Evolutionary conservation across 1,140 invertebrate species (phyloP), one percentile per base, ranked within the genome.

Genomic region (Paraescarpia echinospica): DNA sequence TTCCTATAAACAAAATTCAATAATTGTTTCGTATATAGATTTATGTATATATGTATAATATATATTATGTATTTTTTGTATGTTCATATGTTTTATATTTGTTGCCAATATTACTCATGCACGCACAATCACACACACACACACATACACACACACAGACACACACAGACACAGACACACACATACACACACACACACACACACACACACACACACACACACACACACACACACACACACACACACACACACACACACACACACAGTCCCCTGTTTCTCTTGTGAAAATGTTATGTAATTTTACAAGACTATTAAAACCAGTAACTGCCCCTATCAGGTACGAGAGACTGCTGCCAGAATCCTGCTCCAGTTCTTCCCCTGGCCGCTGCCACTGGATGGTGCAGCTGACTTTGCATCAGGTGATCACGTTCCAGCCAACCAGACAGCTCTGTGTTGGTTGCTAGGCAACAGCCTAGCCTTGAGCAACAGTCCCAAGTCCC

Each of bases 401-500:
- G 9, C 59, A 77, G 59, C 2, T 77, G 59, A 77, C 22, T 18
- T 77, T 77, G 59, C 12, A 27, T 77, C 59, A 77, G 59, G 59
- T 77, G 59, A 77, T 27, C 59, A 77, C 59, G 22, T 77, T 77
- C 12, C 1, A 77, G 59, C 59, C 59, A 77, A 77, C 22, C 92
- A 14, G 34, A 94, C 31, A 93, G 93, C n/a, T 92, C 41, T 92
- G 93, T 94, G 35, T 94, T 95, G 89, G 94, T 96, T 90, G 90
- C 93, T 18, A 94, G 95, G 93, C 96, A 95, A 27, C 89, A 77
- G 59, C 59, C 59, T 96, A 8, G 93, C 92, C 8, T 93, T 96
- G 90, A 96, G 96, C 93, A 96, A 96, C 93, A 97, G 96, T 89
- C 96, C 96, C 8, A 96, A 97, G 93, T 96, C 97, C 93, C 96